These are phyloP conservation scores for Coelogynopora nodosa DNA, from an alignment of 2,888 invertebrate genomes.

Conservation along the genomic window DNA sequence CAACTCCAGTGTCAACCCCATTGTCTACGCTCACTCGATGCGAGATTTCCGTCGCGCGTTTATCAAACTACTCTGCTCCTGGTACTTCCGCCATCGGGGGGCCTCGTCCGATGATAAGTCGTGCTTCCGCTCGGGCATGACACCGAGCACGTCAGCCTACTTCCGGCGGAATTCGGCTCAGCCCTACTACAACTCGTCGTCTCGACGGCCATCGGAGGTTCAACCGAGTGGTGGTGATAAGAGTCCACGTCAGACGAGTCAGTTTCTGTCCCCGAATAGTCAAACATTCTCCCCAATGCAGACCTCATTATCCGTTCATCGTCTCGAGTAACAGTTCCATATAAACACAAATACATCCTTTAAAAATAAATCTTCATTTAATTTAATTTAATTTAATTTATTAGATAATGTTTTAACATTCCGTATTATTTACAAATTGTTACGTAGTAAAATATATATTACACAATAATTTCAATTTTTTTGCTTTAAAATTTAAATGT, in stretches of 20 bases:
- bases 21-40: slow-evolving; percentile 97
- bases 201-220: background rate
- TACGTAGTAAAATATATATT: no score
- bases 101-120: background rate
- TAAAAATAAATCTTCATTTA: no score
- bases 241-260: background rate
- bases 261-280: background rate
- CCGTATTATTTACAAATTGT: no score
- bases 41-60: slow-evolving; percentile 85
- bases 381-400: no score
- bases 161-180: slow-evolving; percentile 4
- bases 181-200: background rate
- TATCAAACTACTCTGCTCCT: slow-evolving; percentile 39
- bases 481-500: no score
- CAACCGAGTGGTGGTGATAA: background rate
- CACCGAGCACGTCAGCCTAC: background rate
- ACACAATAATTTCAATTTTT: no score
- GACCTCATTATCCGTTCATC: no score
- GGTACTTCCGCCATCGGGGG: slow-evolving; percentile 26
- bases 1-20: slow-evolving; percentile 67
- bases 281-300: no score
- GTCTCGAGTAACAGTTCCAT: no score
- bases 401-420: no score
- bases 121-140: background rate
- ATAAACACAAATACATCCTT: no score